Evolutionary conservation across 2,797 vertebrate genomes (phyloP), one percentile per base, ranked within the genome.

Genomic region (Streptopelia turtur): DNA sequence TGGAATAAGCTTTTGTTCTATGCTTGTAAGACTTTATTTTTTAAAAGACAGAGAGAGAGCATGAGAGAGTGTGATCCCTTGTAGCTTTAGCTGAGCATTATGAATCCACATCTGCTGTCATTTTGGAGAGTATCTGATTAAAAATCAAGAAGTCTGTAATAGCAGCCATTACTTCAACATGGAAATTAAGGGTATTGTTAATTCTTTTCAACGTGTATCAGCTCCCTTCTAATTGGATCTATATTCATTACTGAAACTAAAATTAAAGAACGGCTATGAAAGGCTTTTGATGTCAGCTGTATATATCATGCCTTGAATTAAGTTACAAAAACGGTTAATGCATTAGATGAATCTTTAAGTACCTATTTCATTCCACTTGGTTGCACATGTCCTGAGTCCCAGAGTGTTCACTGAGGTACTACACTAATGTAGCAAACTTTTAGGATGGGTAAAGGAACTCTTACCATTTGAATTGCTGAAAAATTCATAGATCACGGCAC

Each of bases 121-220:
- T 78, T 92, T 94, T 85, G 71, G 64, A 89, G 84, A 87, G 17
- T 59, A 95, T 90, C 81, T 96, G 89, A 95, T 94, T 96, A 94
- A 96, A 96, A 94, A 94, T 90, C 79, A 93, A 94, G 77, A 79
- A 87, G 85, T 90, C 70, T 93, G 18, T 96, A 94, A 94, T 90
- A 94, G 85, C 77, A 97, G 88, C 70, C 88, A 93, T 97, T 96
- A 95, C 71, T 93, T 89, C 87, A 93, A 60, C 33, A 45, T 79
- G 70, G 45, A 96, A 91, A 96, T 96, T 91, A 94, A 79, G 43
- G 31, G 18, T 78, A 94, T 93, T 93, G 83, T 90, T 97, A 85
- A 89, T 92, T 93, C 78, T 87, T 89, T 90, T 92, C 72, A 91
- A 69, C 7, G 18, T 59, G 68, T 64, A 94, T 92, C 56, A 95